Evolutionary conservation across 2,113 vertebrate genomes (phyloP).

Genomic region (Dipodomys ordii): DNA sequence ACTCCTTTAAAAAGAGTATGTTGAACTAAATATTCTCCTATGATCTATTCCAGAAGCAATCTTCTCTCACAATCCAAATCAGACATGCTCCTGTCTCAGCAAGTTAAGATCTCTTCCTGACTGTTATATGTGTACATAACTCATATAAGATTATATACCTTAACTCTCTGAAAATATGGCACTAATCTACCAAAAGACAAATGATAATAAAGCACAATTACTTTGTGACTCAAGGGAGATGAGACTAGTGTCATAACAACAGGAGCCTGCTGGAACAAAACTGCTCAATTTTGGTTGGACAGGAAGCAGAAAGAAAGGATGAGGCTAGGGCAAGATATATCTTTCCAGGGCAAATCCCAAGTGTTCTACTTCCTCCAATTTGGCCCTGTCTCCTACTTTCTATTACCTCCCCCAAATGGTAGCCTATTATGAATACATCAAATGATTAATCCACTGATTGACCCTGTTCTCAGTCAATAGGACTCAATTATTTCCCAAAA

Average conservation of each 20-base stretch:
- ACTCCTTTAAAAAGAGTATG: neutral
- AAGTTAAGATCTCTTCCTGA: neutral
- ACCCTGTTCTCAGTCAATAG: neutral
- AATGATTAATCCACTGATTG: neutral
- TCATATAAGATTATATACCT: neutral
- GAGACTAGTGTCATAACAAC: neutral
- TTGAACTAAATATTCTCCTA: neutral
- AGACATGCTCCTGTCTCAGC: neutral
- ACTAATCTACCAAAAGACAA: neutral
- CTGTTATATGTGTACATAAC: neutral
- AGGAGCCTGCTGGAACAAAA: neutral
- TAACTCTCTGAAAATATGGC: neutral
- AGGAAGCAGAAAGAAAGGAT: neutral
- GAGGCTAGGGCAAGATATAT: neutral
- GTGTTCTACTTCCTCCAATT: neutral
- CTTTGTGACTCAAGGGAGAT: no score
- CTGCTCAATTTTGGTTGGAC: neutral
- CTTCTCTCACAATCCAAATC: conserved; percentile 2
- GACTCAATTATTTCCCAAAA: neutral
- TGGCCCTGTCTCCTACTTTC: neutral
- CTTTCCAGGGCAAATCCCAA: neutral
- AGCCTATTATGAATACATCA: neutral
- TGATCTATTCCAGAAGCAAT: neutral
- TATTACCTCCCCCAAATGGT: neutral
- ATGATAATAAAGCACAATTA: neutral